Percentiles rank a stretch among this genome's conserved stretches.
Conservation (phyloP, 2,113 vertebrate genomes). For the Nycticorax nycticorax region DNA sequence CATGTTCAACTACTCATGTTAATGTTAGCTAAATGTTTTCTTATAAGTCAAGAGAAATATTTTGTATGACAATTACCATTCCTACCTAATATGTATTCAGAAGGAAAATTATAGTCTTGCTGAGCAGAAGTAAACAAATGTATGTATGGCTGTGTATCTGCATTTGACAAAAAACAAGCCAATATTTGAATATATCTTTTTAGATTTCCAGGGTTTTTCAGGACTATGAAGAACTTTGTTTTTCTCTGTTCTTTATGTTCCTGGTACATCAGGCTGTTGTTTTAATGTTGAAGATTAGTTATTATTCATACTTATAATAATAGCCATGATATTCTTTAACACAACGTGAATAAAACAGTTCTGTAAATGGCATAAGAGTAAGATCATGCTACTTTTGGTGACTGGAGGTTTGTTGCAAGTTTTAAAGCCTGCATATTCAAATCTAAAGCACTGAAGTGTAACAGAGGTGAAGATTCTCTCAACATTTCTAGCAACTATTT, state of each 20-base stretch:
- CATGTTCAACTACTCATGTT: background rate
- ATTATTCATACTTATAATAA: background rate
- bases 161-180: background rate
- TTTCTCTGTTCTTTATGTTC: background rate
- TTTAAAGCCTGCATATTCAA: background rate
- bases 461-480: background rate
- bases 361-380: background rate
- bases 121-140: background rate
- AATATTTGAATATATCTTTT: background rate
- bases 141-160: background rate
- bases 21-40: background rate
- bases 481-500: background rate
- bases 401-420: background rate
- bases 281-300: background rate
- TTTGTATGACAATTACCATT: background rate
- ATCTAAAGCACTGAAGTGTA: background rate
- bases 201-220: background rate
- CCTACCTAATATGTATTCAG: background rate
- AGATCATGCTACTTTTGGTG: fast-evolving
- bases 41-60: background rate
- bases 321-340: background rate
- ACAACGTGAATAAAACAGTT: background rate
- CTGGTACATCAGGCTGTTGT: background rate
- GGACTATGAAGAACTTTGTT: background rate
- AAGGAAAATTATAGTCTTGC: background rate